These are phyloP conservation scores for Calameuta pallipes DNA, from an alignment of 2,888 invertebrate species.

Conservation along the genomic window DNA sequence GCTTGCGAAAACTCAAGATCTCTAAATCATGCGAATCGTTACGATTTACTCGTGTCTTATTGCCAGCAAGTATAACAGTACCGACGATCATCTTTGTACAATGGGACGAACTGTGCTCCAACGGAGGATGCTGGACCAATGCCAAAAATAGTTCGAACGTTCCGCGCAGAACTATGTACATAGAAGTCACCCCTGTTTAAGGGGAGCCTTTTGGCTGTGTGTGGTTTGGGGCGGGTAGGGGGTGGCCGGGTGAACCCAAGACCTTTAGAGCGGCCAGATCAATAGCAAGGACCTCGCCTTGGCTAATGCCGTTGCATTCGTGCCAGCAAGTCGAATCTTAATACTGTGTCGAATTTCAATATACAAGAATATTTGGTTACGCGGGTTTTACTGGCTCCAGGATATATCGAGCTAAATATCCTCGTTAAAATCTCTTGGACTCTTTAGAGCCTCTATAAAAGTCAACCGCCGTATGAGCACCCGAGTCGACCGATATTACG, in stretches of 20 bases:
- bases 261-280: slow-evolving; percentile 45
- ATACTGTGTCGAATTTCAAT: no score
- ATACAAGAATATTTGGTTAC: no score
- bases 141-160: background rate
- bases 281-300: slow-evolving; percentile 45
- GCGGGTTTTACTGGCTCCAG: no score
- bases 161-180: no score
- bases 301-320: slow-evolving; percentile 16
- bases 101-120: background rate
- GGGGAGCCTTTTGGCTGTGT: no score
- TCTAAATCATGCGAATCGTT: slow-evolving; percentile 21
- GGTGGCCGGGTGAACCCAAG: slow-evolving; percentile 48
- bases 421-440: background rate
- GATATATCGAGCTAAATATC: no score
- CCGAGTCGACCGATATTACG: no score
- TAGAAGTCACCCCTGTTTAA: no score
- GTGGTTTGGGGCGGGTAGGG: slow-evolving; percentile 4
- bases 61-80: background rate
- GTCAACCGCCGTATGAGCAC: no score
- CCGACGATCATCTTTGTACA: no score
- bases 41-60: slow-evolving; percentile 25
- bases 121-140: background rate
- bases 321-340: background rate
- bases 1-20: no score
- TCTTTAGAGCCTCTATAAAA: background rate